Conservation (phyloP, 2,113 vertebrate genomes). For the Atlantisia rogersi region DNA sequence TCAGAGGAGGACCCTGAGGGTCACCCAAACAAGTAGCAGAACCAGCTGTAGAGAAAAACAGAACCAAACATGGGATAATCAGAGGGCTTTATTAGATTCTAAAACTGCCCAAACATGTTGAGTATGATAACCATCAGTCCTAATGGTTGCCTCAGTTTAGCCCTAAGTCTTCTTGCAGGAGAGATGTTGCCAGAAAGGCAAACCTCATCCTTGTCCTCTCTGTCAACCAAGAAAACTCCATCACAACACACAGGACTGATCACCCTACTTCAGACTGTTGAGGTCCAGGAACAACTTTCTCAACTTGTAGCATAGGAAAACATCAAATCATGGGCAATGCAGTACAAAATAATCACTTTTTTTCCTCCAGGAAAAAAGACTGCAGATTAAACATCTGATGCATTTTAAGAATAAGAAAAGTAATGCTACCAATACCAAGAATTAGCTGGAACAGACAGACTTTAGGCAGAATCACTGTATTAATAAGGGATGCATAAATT, state of each 20-base stretch:
- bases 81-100: not conserved
- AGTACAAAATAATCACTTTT: not conserved
- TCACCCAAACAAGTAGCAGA: not conserved
- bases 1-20: not conserved
- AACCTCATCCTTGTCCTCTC: not conserved
- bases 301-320: not conserved
- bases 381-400: not conserved
- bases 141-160: not conserved
- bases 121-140: not conserved
- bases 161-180: not conserved
- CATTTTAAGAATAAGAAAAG: not conserved
- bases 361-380: not conserved
- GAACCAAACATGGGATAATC: not conserved
- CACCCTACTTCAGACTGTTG: not conserved
- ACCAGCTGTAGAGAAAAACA: not conserved
- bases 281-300: not conserved
- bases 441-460: not conserved
- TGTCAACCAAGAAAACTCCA: not conserved
- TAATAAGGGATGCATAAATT: not conserved
- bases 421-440: not conserved
- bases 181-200: not conserved
- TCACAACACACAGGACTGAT: not conserved
- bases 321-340: not conserved
- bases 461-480: not conserved
- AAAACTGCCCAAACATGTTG: not conserved